A percentile compares a stretch with the other conserved stretches of the same genome.
Evolutionary conservation across 37 sponge, comb jelly and placozoan genomes (phyloP).

Genomic region (Hormiphora californensis): DNA sequence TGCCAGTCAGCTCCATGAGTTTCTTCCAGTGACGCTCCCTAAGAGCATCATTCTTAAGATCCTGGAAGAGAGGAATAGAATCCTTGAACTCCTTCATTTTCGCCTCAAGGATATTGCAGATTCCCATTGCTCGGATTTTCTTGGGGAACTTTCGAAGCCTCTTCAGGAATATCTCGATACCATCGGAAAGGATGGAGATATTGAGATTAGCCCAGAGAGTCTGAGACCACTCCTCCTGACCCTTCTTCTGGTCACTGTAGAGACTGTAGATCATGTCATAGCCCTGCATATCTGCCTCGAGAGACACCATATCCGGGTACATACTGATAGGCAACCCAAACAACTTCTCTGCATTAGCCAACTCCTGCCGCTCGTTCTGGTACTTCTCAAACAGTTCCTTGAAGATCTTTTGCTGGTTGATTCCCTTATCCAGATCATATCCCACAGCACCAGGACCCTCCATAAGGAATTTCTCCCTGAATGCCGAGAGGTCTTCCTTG

Average conservation of each 20-base stretch:
- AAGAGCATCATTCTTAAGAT: constrained; percentile 95
- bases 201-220: constrained; percentile 96
- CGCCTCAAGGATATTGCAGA: constrained; percentile 91
- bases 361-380: constrained; percentile 80
- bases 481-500: constrained; percentile 58
- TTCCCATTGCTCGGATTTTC: constrained; percentile 78
- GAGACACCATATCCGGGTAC: constrained; percentile 78
- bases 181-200: constrained; percentile 78
- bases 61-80: constrained; percentile 94
- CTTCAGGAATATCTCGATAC: constrained; percentile 89
- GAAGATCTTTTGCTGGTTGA: constrained; percentile 68
- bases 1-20: constrained; percentile 86
- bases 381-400: constrained; percentile 62
- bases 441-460: constrained; percentile 92
- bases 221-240: constrained; percentile 91
- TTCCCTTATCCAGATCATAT: constrained; percentile 82
- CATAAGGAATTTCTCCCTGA: constrained; percentile 69
- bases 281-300: constrained; percentile 78
- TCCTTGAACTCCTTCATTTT: constrained; percentile 92
- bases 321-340: constrained; percentile 89
- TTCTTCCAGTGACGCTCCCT: constrained; percentile 97
- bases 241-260: constrained; percentile 81
- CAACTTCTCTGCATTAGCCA: constrained; percentile 95
- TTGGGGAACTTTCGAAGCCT: constrained; percentile 80
- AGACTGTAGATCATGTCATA: constrained; percentile 73